Conservation (phyloP, 2,113 vertebrate species). For the Pontoporia blainvillei region DNA sequence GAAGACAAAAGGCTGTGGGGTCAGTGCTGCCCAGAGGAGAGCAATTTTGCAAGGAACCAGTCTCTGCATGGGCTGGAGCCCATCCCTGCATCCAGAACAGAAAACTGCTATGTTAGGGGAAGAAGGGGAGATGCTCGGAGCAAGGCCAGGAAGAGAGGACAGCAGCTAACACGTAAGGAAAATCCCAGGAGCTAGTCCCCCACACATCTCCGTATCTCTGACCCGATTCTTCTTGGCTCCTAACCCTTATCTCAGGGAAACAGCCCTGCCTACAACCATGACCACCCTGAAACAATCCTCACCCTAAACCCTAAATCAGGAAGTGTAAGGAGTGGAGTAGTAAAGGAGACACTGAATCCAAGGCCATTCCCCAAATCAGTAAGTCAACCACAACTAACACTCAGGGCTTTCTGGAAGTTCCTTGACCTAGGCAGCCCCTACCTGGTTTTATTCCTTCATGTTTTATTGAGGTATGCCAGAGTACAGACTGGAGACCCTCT, state of each 20-base stretch:
- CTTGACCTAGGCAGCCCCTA: neutral
- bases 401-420: neutral
- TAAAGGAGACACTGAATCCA: neutral
- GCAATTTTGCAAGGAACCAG: neutral
- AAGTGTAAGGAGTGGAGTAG: neutral
- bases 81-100: neutral
- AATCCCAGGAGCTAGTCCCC: neutral
- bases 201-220: neutral
- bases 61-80: neutral
- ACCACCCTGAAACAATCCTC: neutral
- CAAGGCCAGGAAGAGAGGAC: neutral
- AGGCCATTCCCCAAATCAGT: neutral
- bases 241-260: neutral
- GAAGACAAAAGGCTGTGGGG: slow-evolving; percentile 51
- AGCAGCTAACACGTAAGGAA: neutral
- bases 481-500: neutral
- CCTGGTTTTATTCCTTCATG: neutral
- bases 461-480: neutral
- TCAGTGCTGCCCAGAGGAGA: neutral
- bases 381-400: neutral
- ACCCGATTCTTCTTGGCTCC: neutral
- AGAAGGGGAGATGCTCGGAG: neutral
- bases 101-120: neutral
- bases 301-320: neutral
- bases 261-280: neutral